phyloP scores from a whole-genome alignment of 1,140 invertebrate species.

The Orchestia grillus region DNA sequence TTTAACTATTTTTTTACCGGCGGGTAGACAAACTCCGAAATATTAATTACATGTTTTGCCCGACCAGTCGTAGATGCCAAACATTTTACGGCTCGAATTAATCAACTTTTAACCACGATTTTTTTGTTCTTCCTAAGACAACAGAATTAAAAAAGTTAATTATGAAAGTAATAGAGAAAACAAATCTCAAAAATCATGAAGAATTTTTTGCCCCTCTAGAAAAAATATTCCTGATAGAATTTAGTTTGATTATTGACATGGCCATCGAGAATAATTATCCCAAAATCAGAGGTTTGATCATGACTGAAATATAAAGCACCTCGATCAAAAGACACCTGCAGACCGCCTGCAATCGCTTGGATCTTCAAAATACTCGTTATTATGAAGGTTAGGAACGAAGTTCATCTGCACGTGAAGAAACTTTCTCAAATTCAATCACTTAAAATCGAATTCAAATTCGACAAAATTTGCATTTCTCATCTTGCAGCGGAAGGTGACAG shows the following conservation, averaged over 20 bases:
- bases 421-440: background rate
- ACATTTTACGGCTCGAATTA: no score
- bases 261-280: background rate
- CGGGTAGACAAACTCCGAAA: background rate
- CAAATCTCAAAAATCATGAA: no score
- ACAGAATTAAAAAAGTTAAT: no score
- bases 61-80: no score
- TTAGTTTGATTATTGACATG: background rate
- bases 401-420: no score
- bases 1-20: background rate
- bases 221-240: no score
- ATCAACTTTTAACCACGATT: no score
- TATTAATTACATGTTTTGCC: background rate
- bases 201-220: no score
- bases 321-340: background rate
- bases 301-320: background rate
- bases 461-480: background rate
- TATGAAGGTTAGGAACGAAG: background rate
- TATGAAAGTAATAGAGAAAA: no score
- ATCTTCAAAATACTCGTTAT: background rate
- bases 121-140: no score
- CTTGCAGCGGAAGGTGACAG: background rate
- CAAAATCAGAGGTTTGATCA: background rate
- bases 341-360: background rate
- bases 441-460: background rate